A percentile compares a stretch with the other conserved stretches of the same genome.
phyloP scores from a whole-genome alignment of 2,888 invertebrate genomes.

The Andrena trimmerana region DNA sequence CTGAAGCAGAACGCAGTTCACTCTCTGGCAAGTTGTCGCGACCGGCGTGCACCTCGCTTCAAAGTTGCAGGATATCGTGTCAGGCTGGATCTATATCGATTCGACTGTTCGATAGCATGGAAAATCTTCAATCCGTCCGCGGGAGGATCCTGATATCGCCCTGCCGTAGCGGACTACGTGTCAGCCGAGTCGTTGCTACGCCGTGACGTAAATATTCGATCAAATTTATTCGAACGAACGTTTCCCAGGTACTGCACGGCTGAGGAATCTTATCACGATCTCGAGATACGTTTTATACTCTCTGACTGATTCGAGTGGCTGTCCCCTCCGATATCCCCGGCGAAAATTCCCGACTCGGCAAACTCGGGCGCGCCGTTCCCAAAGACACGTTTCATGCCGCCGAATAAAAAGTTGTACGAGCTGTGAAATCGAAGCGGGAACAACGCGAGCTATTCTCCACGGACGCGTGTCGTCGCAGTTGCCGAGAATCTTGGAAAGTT shows the following conservation, averaged over 20 bases:
- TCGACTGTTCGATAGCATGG: not conserved
- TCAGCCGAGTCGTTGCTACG: conserved; percentile 11
- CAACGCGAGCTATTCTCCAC: not conserved
- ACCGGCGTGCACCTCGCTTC: not conserved
- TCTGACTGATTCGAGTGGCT: conserved; percentile 32
- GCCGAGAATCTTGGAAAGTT: not conserved
- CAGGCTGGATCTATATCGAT: not conserved
- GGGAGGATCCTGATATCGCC: conserved; percentile 11
- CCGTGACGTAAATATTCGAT: conserved; percentile 42
- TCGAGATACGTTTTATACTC: conserved; percentile 11
- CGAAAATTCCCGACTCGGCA: conserved; percentile 2
- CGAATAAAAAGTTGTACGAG: conserved; percentile 1
- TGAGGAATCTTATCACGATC: conserved; percentile 38
- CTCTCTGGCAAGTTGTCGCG: not conserved
- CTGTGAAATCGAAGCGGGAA: not conserved
- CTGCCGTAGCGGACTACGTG: conserved; percentile 9
- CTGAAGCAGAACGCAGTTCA: not conserved
- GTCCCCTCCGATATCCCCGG: conserved; percentile 5
- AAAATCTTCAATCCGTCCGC: conserved; percentile 10
- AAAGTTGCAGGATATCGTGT: not conserved
- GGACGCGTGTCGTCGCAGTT: not conserved
- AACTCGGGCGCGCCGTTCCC: conserved; percentile 18
- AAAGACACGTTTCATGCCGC: not conserved
- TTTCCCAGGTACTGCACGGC: conserved; percentile 1
- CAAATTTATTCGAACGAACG: conserved; percentile 33